These are phyloP conservation scores for Mormyrus hasselquistii DNA, from an alignment of 2,797 vertebrate genomes.

Conservation along the genomic window DNA sequence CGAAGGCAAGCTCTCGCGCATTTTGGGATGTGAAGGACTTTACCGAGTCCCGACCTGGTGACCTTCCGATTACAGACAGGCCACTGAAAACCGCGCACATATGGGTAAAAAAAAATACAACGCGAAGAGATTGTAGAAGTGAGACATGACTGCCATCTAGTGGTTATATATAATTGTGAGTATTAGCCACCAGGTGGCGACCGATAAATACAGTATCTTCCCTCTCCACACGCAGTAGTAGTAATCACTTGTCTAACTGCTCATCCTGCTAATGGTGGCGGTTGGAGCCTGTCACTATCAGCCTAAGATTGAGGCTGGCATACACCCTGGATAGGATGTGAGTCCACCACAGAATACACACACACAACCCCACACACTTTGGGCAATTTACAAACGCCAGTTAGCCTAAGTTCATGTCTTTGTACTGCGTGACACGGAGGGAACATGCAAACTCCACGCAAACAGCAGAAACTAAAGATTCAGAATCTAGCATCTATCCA, in stretches of 20 bases:
- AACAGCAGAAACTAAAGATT: background rate
- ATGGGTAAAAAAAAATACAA: background rate
- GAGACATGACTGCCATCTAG: slow-evolving; percentile 1
- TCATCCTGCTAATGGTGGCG: background rate
- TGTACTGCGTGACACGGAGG: background rate
- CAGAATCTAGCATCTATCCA: background rate
- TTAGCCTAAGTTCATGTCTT: background rate
- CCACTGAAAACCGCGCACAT: background rate
- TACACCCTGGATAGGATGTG: background rate
- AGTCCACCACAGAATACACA: background rate
- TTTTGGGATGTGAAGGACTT: background rate
- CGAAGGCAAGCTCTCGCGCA: background rate
- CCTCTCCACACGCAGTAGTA: slow-evolving; percentile 3
- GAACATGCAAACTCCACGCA: background rate
- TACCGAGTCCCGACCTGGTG: background rate
- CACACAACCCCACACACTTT: background rate
- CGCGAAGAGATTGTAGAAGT: background rate
- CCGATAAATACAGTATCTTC: background rate
- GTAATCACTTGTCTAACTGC: background rate
- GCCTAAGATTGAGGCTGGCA: background rate
- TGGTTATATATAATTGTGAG: background rate
- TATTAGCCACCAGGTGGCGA: slow-evolving; percentile 44
- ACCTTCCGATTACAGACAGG: background rate
- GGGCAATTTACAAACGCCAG: background rate
- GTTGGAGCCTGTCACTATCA: background rate